Conservation (phyloP, 2,797 vertebrate species). For the Alfaro cultratus region DNA sequence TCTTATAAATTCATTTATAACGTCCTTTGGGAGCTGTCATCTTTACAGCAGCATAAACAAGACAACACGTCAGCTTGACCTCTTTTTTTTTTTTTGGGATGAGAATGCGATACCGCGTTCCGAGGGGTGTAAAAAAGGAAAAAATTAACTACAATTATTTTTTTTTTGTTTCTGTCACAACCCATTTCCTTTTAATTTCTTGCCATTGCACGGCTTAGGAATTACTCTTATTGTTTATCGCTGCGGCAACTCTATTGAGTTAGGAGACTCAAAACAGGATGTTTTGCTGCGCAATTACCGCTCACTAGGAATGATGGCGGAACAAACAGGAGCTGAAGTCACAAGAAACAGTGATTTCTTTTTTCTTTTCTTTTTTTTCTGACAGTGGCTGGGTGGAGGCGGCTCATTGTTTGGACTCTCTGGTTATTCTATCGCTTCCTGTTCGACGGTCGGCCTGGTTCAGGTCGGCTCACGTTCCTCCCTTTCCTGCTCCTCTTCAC, state of each 20-base stretch:
- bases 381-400: conserved; percentile 52
- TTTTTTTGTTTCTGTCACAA: conserved; percentile 61
- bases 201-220: conserved; percentile 70
- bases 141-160: conserved; percentile 34
- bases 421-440: conserved; percentile 64
- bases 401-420: conserved; percentile 68
- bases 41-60: conserved; percentile 69
- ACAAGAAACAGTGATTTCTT: conserved; percentile 48
- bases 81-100: conserved; percentile 50
- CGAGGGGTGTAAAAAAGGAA: conserved; percentile 28
- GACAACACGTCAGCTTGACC: conserved; percentile 58
- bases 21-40: conserved; percentile 63
- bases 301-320: conserved; percentile 72
- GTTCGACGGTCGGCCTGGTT: conserved; percentile 26
- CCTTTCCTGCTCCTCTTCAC: conserved; percentile 3
- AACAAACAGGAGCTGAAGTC: conserved; percentile 75
- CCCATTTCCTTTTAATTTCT: conserved; percentile 63
- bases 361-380: neutral
- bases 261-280: conserved; percentile 80
- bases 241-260: conserved; percentile 73
- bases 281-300: conserved; percentile 77
- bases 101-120: conserved; percentile 36
- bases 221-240: conserved; percentile 73
- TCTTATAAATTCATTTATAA: conserved; percentile 69
- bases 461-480: conserved; percentile 19